These are phyloP conservation scores for Anorthoa munda DNA, from an alignment of 2,888 invertebrate species.

Conservation along the genomic window DNA sequence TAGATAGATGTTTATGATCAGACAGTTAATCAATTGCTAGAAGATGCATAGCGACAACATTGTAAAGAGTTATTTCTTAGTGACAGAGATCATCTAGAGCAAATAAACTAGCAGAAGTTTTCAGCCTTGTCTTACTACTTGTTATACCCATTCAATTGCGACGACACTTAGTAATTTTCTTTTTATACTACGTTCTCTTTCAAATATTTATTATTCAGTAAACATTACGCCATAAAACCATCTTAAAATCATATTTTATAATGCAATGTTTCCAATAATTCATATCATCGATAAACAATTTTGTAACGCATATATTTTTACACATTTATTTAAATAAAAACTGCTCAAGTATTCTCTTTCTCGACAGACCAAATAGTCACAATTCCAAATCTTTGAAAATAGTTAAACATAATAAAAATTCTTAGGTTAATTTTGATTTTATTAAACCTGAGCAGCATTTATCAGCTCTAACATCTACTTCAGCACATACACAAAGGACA, in stretches of 20 bases:
- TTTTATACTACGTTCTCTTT: slow-evolving; percentile 11
- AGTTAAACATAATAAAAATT: background rate
- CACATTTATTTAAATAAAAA: slow-evolving; percentile 52
- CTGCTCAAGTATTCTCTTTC: slow-evolving; percentile 42
- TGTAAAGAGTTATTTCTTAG: slow-evolving; percentile 40
- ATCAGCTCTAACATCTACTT: slow-evolving; percentile 63
- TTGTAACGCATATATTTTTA: slow-evolving; percentile 41
- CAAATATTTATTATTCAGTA: background rate
- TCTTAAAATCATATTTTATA: slow-evolving; percentile 20
- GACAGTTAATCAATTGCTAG: slow-evolving; percentile 63
- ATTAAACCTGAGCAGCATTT: slow-evolving; percentile 54
- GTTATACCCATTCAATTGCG: slow-evolving; percentile 48
- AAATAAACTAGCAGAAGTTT: slow-evolving; percentile 65
- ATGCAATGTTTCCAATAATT: slow-evolving; percentile 19
- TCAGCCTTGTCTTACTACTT: slow-evolving; percentile 58
- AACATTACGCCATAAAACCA: slow-evolving; percentile 38
- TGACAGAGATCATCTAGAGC: slow-evolving; percentile 62
- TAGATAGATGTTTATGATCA: slow-evolving; percentile 72
- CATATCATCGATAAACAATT: slow-evolving; percentile 35
- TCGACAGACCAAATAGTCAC: background rate
- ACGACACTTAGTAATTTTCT: slow-evolving; percentile 40
- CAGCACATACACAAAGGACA: slow-evolving; percentile 78
- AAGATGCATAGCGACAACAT: slow-evolving; percentile 68
- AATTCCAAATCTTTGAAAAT: background rate
- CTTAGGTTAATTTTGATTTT: rapidly evolving